phyloP scores from a whole-genome alignment of 2,113 vertebrate species.

The Ondatra zibethicus region DNA sequence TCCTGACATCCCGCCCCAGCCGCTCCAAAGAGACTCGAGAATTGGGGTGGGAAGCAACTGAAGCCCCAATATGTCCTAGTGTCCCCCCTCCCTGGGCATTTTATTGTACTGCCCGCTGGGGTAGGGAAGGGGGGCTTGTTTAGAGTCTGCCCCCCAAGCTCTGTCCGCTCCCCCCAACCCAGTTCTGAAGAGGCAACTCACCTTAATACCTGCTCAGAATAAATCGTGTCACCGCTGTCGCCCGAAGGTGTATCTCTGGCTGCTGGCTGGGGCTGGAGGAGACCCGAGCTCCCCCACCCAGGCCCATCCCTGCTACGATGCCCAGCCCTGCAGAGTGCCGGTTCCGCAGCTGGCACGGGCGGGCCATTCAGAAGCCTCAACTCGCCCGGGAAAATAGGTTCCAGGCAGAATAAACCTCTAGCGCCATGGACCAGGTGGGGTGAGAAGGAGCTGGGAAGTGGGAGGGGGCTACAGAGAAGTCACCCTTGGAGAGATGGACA shows the following conservation, averaged over 20 bases:
- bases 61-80: neutral
- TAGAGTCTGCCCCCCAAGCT: neutral
- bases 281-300: neutral
- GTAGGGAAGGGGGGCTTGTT: neutral
- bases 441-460: no score
- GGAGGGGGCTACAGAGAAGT: neutral
- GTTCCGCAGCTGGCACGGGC: neutral
- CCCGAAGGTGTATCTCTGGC: neutral
- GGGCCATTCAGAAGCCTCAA: neutral
- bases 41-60: neutral
- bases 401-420: neutral
- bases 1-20: neutral
- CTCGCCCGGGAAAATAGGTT: neutral
- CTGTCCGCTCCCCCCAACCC: neutral
- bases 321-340: neutral
- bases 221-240: neutral
- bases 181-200: neutral
- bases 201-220: neutral
- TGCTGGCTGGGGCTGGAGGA: neutral
- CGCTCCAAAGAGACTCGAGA: neutral
- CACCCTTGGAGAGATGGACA: neutral
- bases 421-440: rapidly evolving
- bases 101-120: neutral
- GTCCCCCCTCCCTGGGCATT: no score
- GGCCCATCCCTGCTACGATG: neutral